Percentiles rank a stretch among this genome's conserved stretches.
Conservation (phyloP, 2,888 invertebrate species). For the Patella depressa region DNA sequence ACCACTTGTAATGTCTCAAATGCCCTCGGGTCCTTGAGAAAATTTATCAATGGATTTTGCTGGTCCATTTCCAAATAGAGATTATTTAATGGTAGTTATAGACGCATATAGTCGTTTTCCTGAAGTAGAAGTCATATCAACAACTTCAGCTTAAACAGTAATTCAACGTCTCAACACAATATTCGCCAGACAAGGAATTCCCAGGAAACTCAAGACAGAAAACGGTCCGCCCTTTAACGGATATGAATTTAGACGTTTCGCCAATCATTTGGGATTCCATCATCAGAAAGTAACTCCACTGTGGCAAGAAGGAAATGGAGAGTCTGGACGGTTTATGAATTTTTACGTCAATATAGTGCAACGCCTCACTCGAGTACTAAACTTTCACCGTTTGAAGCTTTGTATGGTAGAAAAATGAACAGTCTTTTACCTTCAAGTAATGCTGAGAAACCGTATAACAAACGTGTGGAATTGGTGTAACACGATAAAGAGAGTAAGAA, state of each 20-base stretch:
- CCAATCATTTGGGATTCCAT: constrained; percentile 26
- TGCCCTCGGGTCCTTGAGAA: constrained; percentile 32
- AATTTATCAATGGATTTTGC: constrained; percentile 35
- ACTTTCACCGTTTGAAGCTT: neutral
- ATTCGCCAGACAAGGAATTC: constrained; percentile 35
- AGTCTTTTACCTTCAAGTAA: neutral
- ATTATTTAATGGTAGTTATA: constrained; percentile 38
- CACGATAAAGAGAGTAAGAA: neutral
- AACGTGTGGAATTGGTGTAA: neutral
- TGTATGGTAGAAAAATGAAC: constrained; percentile 2
- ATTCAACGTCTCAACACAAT: constrained; percentile 35
- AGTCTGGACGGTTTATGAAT: constrained; percentile 43
- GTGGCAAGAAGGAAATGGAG: constrained; percentile 43
- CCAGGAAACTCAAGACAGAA: constrained; percentile 34
- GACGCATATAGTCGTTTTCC: constrained; percentile 43
- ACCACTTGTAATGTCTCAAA: neutral
- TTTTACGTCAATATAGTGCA: constrained; percentile 1
- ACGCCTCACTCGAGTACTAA: neutral
- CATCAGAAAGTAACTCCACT: constrained; percentile 40
- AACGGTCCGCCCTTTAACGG: constrained; percentile 39
- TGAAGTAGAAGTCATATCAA: constrained; percentile 33
- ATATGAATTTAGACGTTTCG: constrained; percentile 28
- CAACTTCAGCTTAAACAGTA: constrained; percentile 29
- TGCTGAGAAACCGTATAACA: neutral
- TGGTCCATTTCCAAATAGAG: constrained; percentile 30